Evolutionary conservation across 2,113 vertebrate genomes (phyloP).

Genomic region (Felis chaus): DNA sequence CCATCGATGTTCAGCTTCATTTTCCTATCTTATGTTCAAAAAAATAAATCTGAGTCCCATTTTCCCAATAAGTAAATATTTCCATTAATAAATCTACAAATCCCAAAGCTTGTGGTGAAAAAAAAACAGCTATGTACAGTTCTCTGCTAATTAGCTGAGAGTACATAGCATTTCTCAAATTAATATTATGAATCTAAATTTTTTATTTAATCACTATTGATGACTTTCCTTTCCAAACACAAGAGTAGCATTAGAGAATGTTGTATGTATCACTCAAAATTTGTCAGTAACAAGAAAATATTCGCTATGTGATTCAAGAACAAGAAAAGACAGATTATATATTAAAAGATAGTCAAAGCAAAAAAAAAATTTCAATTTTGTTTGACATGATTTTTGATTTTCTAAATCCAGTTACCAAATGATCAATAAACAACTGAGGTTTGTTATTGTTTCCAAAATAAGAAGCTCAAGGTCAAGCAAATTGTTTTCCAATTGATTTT

Average conservation of each 20-base stretch:
- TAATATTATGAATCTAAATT: not conserved
- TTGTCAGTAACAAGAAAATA: not conserved
- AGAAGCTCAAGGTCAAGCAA: not conserved
- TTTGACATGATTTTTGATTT: not conserved
- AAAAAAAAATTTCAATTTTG: not conserved
- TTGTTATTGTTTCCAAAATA: not conserved
- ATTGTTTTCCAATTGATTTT: not conserved
- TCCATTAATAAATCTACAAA: not conserved
- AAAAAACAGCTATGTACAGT: not conserved
- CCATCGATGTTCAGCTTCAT: not conserved
- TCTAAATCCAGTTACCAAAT: not conserved
- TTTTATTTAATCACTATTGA: not conserved
- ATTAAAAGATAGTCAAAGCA: not conserved
- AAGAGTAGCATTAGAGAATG: not conserved
- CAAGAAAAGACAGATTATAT: not conserved
- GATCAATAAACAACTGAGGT: not conserved
- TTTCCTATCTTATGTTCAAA: not conserved
- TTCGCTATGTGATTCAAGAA: not conserved
- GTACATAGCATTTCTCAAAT: not conserved
- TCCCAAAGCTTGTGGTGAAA: not conserved
- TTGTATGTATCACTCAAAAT: slow-evolving; percentile 6
- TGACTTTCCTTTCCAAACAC: not conserved
- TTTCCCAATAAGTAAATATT: slow-evolving; percentile 32
- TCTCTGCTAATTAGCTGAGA: not conserved
- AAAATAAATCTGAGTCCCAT: not conserved